Base-by-base conservation (phyloP, 1,140 invertebrate species). In the Berghia stephanieae region DNA sequence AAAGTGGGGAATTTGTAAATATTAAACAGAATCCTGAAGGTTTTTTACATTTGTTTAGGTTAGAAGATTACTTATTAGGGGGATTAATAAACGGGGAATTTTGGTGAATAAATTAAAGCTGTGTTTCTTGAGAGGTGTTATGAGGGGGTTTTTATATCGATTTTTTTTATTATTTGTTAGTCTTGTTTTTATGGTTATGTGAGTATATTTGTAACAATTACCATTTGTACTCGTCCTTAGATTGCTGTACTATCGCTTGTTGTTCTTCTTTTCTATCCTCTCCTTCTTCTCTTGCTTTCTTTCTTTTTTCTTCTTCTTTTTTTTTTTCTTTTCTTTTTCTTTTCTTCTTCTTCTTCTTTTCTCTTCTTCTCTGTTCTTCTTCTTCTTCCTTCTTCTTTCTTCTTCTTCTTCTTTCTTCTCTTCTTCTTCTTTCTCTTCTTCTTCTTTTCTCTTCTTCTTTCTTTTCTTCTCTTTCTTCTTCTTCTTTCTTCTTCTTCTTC, bases 381-480 rank as follows among this genome's bases (percentile, higher is more conserved):
- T n/a, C n/a, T n/a, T n/a, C n/a, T n/a, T n/a, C n/a, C n/a, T n/a
- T n/a, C n/a, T n/a, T n/a, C n/a, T n/a, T n/a, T n/a, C 49, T 1
- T 1, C 49, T 52, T 1, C 49, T 52, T 24, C 49, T 52, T 1
- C 49, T 52, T 52, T 1, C 24, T 52, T 24, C 24, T 52, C 49
- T 52, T 52, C 49, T 1, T 52, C 1, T 52, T 24, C 24, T 52
- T 24, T 52, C 24, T 52, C 1, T 16, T n/a, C 13, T 49, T 49
- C 13, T 49, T 49, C 13, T 49, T 49, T 16, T n/a, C 46, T 49
- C 46, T 49, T 49, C 46, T 49, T n/a, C 46, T 49, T 49, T 49
- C n/a, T 49, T n/a, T 49, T 49, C 46, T 49, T 49, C 46, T 49
- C n/a, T n/a, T 49, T 49, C 46, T 49, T n/a, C n/a, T 49, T n/a